Evolutionary conservation across 2,113 vertebrate species (phyloP).

Genomic region (Bambusicola thoracicus): DNA sequence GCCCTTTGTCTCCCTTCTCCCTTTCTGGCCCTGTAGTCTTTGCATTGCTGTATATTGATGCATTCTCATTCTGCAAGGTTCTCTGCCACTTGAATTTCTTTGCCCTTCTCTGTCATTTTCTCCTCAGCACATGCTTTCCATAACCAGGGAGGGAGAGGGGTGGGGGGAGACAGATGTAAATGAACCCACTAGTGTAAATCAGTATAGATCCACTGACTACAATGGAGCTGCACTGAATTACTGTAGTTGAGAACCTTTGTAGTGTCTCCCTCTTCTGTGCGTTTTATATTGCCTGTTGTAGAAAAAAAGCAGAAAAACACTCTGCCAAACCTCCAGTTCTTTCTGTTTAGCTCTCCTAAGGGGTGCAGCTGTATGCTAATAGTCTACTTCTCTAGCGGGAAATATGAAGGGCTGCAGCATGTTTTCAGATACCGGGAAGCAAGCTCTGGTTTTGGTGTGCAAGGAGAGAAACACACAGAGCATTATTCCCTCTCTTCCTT

Average conservation of each 20-base stretch:
- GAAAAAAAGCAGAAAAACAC: not conserved
- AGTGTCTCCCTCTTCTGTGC: not conserved
- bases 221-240: conserved; percentile 6
- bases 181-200: conserved; percentile 10
- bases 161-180: not conserved
- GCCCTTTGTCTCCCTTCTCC: not conserved
- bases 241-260: conserved; percentile 18
- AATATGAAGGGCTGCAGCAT: conserved; percentile 7
- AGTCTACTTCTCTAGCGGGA: not conserved
- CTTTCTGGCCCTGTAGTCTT: not conserved
- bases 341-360: conserved; percentile 7
- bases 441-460: not conserved
- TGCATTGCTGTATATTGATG: not conserved
- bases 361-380: conserved; percentile 70
- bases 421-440: conserved; percentile 30
- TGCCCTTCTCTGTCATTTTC: not conserved
- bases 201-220: not conserved
- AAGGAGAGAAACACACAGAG: not conserved
- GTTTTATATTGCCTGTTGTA: not conserved
- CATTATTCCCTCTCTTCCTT: not conserved
- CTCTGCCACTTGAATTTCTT: conserved; percentile 11
- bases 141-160: not conserved
- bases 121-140: not conserved
- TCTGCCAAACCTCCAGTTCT: not conserved
- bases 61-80: not conserved